Conservation (phyloP, 2,888 invertebrate species). For the Phlogophora meticulosa region DNA sequence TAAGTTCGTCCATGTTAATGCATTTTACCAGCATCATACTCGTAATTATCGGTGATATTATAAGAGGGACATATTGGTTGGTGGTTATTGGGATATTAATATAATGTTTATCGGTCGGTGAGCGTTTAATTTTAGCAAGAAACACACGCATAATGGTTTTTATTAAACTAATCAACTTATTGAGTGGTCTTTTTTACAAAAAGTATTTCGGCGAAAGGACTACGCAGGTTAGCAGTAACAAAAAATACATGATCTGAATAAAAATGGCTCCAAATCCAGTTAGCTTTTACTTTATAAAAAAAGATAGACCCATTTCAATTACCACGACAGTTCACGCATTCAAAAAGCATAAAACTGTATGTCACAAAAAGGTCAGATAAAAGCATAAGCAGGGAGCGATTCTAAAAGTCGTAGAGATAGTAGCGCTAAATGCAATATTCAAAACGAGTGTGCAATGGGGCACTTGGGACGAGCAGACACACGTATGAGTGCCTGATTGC, state of each 20-base stretch:
- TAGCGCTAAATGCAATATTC: slow-evolving; percentile 87
- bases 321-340: slow-evolving; percentile 7
- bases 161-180: no score
- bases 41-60: slow-evolving; percentile 10
- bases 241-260: slow-evolving; percentile 18
- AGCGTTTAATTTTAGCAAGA: not conserved
- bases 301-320: slow-evolving; percentile 10
- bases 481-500: slow-evolving; percentile 86
- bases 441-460: slow-evolving; percentile 81
- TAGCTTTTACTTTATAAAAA: slow-evolving; percentile 6
- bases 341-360: slow-evolving; percentile 26
- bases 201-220: not conserved
- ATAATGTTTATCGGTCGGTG: not conserved
- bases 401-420: slow-evolving; percentile 71
- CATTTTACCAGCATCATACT: slow-evolving; percentile 17
- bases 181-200: no score
- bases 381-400: slow-evolving; percentile 53
- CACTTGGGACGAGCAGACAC: slow-evolving; percentile 80
- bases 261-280: slow-evolving; percentile 9
- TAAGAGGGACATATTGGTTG: slow-evolving; percentile 9
- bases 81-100: slow-evolving; percentile 1
- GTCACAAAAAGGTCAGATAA: slow-evolving; percentile 59
- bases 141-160: no score
- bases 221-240: not conserved
- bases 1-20: slow-evolving; percentile 30